Percentiles rank a stretch among this genome's conserved stretches.
These are phyloP conservation scores for Cryptoblepharus egeriae DNA, from an alignment of 2,797 vertebrate species.

Conservation along the genomic window DNA sequence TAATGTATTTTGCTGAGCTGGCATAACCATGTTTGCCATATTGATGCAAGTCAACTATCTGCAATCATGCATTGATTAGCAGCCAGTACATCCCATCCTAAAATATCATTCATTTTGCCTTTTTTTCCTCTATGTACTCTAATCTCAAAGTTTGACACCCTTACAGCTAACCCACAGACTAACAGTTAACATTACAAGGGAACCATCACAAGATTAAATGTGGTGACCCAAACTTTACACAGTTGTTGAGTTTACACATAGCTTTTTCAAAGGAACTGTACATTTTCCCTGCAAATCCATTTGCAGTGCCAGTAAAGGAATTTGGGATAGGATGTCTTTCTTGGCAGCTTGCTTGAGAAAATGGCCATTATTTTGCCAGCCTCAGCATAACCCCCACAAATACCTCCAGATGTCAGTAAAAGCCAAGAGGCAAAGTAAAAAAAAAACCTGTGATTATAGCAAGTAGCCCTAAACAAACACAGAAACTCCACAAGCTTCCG, in stretches of 20 bases:
- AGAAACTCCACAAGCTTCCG: background rate
- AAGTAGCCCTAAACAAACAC: conserved; percentile 19
- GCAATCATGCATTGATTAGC: background rate
- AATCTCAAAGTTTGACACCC: background rate
- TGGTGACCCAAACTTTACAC: background rate
- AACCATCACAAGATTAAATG: background rate
- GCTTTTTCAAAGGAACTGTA: background rate
- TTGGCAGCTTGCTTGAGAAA: conserved; percentile 19
- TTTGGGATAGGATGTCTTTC: conserved; percentile 12
- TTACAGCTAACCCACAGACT: background rate
- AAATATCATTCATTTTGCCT: background rate
- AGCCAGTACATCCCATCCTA: background rate
- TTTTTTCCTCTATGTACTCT: conserved; percentile 5
- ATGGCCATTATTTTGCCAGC: conserved; percentile 7
- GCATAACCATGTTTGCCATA: background rate
- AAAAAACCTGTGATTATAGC: background rate
- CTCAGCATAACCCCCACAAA: conserved; percentile 34
- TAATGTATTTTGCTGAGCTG: background rate
- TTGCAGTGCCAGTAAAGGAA: conserved; percentile 7
- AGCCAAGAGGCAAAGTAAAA: background rate
- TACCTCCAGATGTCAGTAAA: conserved; percentile 46
- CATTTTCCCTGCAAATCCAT: conserved; percentile 1
- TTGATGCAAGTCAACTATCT: background rate
- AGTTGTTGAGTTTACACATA: background rate
- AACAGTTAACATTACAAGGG: background rate